Conservation (phyloP, 35 echinoderm and acorn worm genomes). For the Diadema setosum region DNA sequence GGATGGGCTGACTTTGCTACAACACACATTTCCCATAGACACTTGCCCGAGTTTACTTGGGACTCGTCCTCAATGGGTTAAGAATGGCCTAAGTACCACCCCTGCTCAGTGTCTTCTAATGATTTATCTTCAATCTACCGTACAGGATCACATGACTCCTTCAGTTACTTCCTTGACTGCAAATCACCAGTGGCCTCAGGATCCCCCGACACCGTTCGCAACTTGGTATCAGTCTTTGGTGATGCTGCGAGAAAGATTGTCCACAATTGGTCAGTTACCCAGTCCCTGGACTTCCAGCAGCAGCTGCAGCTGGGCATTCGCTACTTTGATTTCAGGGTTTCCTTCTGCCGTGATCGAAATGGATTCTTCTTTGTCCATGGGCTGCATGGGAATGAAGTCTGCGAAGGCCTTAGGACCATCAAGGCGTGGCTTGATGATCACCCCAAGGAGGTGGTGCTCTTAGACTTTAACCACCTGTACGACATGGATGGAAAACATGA, state of each 20-base stretch:
- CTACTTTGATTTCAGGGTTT: conserved; percentile 68
- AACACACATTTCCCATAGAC: no score
- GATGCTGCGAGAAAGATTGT: conserved; percentile 61
- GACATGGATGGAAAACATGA: conserved; percentile 39
- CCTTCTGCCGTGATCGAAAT: background rate
- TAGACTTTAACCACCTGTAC: conserved; percentile 81
- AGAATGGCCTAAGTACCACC: no score
- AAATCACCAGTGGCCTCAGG: conserved; percentile 49
- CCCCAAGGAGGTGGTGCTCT: conserved; percentile 62
- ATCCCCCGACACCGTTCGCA: conserved; percentile 78
- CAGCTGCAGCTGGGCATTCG: conserved; percentile 69
- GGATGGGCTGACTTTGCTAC: no score
- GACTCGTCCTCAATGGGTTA: no score
- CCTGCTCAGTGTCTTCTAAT: background rate
- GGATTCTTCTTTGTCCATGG: conserved; percentile 78
- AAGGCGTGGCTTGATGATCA: conserved; percentile 53
- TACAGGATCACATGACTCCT: conserved; percentile 81
- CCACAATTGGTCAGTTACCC: conserved; percentile 68
- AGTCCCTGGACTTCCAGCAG: conserved; percentile 53
- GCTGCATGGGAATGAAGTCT: conserved; percentile 42
- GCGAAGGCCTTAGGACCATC: conserved; percentile 35
- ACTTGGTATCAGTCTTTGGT: conserved; percentile 65
- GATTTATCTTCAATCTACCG: background rate
- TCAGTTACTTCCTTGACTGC: conserved; percentile 47
- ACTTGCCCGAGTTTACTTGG: no score